Conservation (phyloP, 2,113 vertebrate genomes). For the Atrichornis clamosus region DNA sequence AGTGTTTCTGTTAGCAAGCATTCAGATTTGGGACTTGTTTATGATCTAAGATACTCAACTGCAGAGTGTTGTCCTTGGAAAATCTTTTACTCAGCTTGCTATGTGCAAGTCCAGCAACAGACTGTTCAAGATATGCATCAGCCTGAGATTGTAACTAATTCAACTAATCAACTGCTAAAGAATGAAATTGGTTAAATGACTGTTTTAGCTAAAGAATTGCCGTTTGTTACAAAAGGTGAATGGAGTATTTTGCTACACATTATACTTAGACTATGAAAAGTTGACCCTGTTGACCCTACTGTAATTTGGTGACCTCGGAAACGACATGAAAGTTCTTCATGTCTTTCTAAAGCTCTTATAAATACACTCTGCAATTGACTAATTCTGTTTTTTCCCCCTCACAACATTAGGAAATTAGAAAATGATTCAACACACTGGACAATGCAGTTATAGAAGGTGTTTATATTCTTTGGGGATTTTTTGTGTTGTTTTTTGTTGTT, state of each 20-base stretch:
- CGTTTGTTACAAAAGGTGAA: neutral
- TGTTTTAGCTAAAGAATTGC: neutral
- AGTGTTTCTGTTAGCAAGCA: neutral
- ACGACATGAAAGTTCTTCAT: neutral
- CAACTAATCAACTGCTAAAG: neutral
- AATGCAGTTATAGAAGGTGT: neutral
- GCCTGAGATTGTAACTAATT: slow-evolving; percentile 5
- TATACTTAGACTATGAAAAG: neutral
- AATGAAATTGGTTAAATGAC: neutral
- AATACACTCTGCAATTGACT: neutral
- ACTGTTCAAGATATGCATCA: neutral
- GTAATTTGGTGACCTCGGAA: neutral
- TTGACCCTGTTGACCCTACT: neutral
- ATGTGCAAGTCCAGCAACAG: neutral
- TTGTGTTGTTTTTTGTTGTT: neutral
- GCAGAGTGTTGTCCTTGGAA: neutral
- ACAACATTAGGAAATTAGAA: neutral
- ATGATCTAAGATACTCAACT: neutral
- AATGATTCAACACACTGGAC: neutral
- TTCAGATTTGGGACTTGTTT: neutral
- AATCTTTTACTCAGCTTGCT: neutral
- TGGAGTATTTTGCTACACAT: neutral
- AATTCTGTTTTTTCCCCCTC: neutral
- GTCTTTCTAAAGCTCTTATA: neutral
- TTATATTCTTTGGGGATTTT: neutral